Conservation (phyloP, 2,113 vertebrate genomes). For the Embiotoca jacksoni region DNA sequence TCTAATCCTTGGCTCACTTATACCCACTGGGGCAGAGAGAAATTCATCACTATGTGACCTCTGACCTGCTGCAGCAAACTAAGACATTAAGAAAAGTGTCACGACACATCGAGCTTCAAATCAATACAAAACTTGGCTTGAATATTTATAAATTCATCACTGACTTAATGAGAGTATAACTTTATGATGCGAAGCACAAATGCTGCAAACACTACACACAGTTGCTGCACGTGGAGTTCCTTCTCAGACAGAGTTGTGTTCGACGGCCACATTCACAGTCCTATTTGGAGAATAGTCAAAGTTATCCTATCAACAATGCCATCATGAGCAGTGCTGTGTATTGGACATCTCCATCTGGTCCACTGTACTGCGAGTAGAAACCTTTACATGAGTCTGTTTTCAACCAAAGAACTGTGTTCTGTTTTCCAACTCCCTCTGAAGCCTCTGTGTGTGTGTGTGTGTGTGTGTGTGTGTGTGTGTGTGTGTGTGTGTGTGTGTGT, state of each 20-base stretch:
- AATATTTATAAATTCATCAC: too few relatives aligned
- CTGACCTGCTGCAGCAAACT: conserved; percentile 38
- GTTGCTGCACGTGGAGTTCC: not conserved
- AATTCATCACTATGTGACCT: conserved; percentile 24
- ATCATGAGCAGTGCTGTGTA: not conserved
- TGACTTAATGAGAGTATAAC: not conserved
- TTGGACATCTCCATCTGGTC: not conserved
- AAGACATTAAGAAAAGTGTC: rapidly evolving
- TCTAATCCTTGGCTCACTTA: conserved; percentile 35
- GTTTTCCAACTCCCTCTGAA: conserved; percentile 18
- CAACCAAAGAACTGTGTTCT: conserved; percentile 11
- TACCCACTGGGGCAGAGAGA: not conserved
- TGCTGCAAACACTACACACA: not conserved
- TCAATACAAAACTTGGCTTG: not conserved
- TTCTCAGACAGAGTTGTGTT: too few relatives aligned
- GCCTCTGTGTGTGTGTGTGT: not conserved
- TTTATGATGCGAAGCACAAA: not conserved
- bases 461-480: conserved; percentile 20
- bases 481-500: not conserved
- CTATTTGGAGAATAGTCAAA: not conserved
- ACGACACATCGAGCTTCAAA: not conserved
- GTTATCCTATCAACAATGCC: not conserved
- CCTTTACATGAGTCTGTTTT: not conserved
- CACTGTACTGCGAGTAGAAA: not conserved
- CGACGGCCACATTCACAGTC: too few relatives aligned